These are phyloP conservation scores for Plumapathes pennacea DNA, from an alignment of 92 coral and sea anemone species.

Conservation along the genomic window DNA sequence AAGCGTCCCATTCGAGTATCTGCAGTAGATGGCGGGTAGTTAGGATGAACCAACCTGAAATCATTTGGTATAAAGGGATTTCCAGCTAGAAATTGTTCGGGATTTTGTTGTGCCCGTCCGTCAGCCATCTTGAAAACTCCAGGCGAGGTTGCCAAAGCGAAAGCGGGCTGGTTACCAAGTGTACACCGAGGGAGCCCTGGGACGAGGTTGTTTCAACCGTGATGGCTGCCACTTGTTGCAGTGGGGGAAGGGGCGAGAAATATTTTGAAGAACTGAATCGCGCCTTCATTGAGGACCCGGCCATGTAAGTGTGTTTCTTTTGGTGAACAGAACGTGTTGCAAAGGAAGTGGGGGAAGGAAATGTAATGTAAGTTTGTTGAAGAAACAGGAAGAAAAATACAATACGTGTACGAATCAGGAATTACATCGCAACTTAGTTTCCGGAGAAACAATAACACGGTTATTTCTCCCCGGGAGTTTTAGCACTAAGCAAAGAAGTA, in stretches of 20 bases:
- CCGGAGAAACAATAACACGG: too few relatives aligned
- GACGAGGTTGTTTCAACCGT: conserved; percentile 26
- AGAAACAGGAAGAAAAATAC: too few relatives aligned
- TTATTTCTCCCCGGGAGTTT: too few relatives aligned
- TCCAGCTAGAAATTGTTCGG: conserved; percentile 1
- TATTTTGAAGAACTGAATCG: conserved; percentile 72
- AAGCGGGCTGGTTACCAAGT: conserved; percentile 54
- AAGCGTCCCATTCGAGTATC: too few relatives aligned
- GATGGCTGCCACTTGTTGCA: conserved; percentile 71
- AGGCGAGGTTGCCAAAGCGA: conserved; percentile 47
- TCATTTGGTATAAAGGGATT: not conserved
- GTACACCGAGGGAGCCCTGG: not conserved
- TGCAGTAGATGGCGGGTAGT: too few relatives aligned
- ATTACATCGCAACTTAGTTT: too few relatives aligned
- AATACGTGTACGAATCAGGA: too few relatives aligned
- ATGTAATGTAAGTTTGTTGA: too few relatives aligned
- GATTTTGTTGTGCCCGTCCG: conserved; percentile 20
- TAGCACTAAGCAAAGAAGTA: too few relatives aligned
- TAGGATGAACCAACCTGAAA: too few relatives aligned
- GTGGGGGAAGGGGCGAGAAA: conserved; percentile 37
- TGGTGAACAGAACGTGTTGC: too few relatives aligned
- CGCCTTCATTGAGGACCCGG: conserved; percentile 63
- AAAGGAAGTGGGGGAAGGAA: too few relatives aligned
- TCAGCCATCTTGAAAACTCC: conserved; percentile 64
- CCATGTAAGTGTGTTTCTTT: conserved; percentile 67